Conservation (phyloP, 2,888 invertebrate species). For the Seira ritae region DNA sequence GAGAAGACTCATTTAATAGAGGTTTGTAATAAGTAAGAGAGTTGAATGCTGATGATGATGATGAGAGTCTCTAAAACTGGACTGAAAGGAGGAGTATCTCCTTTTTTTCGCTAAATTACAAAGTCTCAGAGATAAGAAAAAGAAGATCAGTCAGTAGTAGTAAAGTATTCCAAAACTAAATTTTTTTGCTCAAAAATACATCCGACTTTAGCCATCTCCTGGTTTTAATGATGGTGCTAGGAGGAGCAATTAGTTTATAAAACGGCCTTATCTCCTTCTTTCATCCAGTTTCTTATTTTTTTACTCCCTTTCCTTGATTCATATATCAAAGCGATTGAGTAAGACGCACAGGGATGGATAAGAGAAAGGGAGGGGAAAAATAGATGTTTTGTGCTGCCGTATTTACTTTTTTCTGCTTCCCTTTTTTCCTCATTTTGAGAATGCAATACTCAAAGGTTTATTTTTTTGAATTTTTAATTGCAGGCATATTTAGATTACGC, state of each 20-base stretch:
- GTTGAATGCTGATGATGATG: too few species aligned
- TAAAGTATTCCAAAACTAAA: too few species aligned
- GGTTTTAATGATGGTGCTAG: conserved; percentile 16
- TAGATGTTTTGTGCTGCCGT: not conserved
- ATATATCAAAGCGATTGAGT: conserved; percentile 24
- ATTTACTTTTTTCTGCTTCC: conserved; percentile 23
- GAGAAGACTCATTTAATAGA: too few species aligned
- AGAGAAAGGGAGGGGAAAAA: not conserved
- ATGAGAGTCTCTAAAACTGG: too few species aligned
- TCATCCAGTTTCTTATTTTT: conserved; percentile 7
- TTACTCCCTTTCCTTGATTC: conserved; percentile 16
- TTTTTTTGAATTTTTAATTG: conserved; percentile 74
- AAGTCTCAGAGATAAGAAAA: too few species aligned
- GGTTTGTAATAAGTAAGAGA: too few species aligned
- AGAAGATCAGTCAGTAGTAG: too few species aligned
- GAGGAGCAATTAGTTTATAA: conserved; percentile 16
- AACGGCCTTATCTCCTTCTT: conserved; percentile 10
- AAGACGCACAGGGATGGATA: conserved; percentile 9
- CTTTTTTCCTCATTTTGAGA: not conserved
- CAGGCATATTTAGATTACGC: conserved; percentile 68
- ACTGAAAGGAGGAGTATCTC: too few species aligned
- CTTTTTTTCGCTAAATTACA: too few species aligned
- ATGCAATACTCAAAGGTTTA: conserved; percentile 21
- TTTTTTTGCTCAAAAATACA: not conserved
- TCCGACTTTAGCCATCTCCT: conserved; percentile 3